phyloP scores from a whole-genome alignment of 2,888 invertebrate species.

The Stenoptilia bipunctidactyla region DNA sequence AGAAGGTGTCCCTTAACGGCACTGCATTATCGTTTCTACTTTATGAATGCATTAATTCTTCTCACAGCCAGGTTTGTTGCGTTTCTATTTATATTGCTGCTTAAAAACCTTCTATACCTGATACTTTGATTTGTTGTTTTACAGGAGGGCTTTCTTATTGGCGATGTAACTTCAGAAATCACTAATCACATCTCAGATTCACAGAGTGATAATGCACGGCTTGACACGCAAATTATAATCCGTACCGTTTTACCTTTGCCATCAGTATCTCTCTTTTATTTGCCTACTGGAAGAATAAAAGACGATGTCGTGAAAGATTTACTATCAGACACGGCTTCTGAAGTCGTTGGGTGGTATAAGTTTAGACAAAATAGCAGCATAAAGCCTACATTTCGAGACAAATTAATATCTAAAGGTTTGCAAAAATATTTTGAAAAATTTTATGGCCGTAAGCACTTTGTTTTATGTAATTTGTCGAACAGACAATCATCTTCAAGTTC shows the following conservation, averaged over 20 bases:
- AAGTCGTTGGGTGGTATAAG: conserved; percentile 78
- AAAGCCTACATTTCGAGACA: conserved; percentile 73
- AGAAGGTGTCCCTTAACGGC: conserved; percentile 69
- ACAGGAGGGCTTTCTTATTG: conserved; percentile 76
- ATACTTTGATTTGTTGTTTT: conserved; percentile 18
- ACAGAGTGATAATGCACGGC: conserved; percentile 72
- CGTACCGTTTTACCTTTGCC: conserved; percentile 73
- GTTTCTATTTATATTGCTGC: conserved; percentile 1
- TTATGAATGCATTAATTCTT: conserved; percentile 75
- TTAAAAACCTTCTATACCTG: neutral
- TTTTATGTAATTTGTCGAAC: conserved; percentile 72
- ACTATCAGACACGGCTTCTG: conserved; percentile 60
- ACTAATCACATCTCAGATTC: conserved; percentile 78
- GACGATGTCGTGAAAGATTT: conserved; percentile 63
- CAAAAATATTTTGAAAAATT: conserved; percentile 67
- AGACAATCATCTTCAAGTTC: conserved; percentile 61
- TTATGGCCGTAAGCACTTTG: conserved; percentile 70
- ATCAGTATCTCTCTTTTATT: conserved; percentile 67
- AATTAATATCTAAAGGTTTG: conserved; percentile 73
- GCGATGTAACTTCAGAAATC: conserved; percentile 73
- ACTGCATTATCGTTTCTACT: conserved; percentile 76
- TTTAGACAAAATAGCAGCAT: conserved; percentile 67
- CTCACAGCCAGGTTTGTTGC: conserved; percentile 68
- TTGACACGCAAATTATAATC: conserved; percentile 73
- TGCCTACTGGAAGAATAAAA: conserved; percentile 70